Conservation (phyloP, 2,113 vertebrate species). For the Rhegmatorhina hoffmannsi region DNA sequence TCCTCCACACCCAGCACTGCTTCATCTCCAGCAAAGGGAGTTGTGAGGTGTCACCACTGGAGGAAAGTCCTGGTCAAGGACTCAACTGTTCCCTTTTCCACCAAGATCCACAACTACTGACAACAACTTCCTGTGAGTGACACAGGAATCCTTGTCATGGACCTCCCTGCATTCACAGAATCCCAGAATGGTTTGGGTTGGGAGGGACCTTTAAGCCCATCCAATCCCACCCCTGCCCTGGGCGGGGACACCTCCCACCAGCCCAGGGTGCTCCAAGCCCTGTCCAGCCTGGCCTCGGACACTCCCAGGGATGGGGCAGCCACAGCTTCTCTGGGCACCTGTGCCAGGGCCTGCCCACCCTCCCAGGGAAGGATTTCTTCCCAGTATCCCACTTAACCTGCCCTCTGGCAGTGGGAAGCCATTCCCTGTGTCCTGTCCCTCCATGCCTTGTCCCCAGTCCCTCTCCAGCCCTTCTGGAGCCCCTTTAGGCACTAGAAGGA, state of each 20-base stretch:
- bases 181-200: not conserved
- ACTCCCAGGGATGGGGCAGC: not conserved
- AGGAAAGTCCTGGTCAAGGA: not conserved
- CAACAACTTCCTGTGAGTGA: not conserved
- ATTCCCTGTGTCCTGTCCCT: not conserved
- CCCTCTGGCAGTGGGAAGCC: not conserved
- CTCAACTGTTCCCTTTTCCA: not conserved
- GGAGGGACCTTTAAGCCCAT: not conserved
- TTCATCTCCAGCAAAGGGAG: not conserved
- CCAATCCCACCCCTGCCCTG: no score
- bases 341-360: not conserved
- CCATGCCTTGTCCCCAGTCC: not conserved
- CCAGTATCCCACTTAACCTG: not conserved
- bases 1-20: not conserved
- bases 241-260: not conserved
- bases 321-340: not conserved
- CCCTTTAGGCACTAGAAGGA: not conserved
- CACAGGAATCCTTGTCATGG: not conserved
- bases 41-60: not conserved
- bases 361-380: no score
- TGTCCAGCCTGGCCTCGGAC: not conserved
- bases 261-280: not conserved
- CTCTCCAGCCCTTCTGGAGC: not conserved
- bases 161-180: not conserved
- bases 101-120: not conserved